Evolutionary conservation across 1,140 invertebrate species (phyloP).

Genomic region (Dendroctonus valens): DNA sequence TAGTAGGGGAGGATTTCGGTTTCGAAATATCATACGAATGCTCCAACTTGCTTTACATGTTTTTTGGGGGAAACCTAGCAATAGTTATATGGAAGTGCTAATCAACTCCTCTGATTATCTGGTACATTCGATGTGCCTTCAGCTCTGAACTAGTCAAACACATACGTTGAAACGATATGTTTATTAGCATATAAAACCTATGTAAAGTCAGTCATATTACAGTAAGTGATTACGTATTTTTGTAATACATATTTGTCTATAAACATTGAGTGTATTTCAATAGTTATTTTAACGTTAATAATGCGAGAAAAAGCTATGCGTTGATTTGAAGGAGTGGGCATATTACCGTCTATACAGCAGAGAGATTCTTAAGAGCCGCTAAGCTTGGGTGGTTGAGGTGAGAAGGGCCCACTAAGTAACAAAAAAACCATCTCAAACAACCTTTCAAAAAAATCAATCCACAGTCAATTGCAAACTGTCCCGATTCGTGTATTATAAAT

Average conservation of each 20-base stretch:
- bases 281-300: no score
- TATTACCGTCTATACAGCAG: no score
- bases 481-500: no score
- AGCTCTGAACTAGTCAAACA: neutral
- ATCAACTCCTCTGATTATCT: neutral
- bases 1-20: conserved; percentile 92
- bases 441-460: no score
- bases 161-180: conserved; percentile 28
- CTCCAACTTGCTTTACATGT: conserved; percentile 88
- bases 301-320: no score
- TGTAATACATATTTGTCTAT: conserved; percentile 5
- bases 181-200: conserved; percentile 34
- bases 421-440: no score
- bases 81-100: conserved; percentile 87
- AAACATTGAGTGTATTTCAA: no score
- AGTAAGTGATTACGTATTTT: neutral
- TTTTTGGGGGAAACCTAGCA: conserved; percentile 86
- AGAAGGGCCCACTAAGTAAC: no score
- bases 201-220: conserved; percentile 18
- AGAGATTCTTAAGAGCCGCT: no score
- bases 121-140: neutral
- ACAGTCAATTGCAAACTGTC: no score
- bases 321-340: no score
- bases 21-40: conserved; percentile 90
- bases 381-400: no score